Percentiles rank a stretch among this genome's conserved stretches.
Evolutionary conservation across 2,888 invertebrate genomes (phyloP).

Genomic region (Pyralis farinalis): DNA sequence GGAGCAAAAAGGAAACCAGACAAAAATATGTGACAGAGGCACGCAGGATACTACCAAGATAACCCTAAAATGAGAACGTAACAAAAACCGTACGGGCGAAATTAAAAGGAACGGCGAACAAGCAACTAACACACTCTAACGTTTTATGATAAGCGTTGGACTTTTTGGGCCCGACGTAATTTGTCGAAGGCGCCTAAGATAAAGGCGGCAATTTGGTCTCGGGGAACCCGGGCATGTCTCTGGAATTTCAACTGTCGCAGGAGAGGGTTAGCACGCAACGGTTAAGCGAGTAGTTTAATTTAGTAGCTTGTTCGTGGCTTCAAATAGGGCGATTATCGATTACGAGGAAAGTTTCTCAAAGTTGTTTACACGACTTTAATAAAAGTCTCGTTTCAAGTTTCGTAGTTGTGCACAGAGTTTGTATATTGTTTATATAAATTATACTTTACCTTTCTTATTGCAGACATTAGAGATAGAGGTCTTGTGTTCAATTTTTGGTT

Average conservation of each 20-base stretch:
- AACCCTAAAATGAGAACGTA: constrained; percentile 62
- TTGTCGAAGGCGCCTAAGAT: constrained; percentile 79
- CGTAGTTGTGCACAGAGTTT: no score
- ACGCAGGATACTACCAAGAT: constrained; percentile 51
- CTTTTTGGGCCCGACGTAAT: constrained; percentile 73
- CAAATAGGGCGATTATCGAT: constrained; percentile 4
- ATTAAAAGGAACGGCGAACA: constrained; percentile 75
- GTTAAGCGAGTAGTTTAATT: constrained; percentile 13
- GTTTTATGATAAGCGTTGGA: constrained; percentile 64
- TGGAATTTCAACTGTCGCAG: constrained; percentile 52
- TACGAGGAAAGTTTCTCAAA: constrained; percentile 1
- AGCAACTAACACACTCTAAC: constrained; percentile 70
- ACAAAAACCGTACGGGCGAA: constrained; percentile 72
- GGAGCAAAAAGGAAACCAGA: constrained; percentile 37
- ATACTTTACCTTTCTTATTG: no score
- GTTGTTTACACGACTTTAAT: not conserved
- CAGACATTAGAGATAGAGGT: no score
- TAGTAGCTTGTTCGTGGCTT: constrained; percentile 3
- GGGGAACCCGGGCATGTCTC: constrained; percentile 49
- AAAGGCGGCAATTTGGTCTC: constrained; percentile 60
- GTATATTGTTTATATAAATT: no score
- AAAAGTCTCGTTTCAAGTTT: no score
- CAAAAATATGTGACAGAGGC: constrained; percentile 58
- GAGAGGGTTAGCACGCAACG: constrained; percentile 40
- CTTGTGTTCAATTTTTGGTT: no score